phyloP scores from a whole-genome alignment of 2,888 invertebrate genomes.

The Onthophagus sagittarius region DNA sequence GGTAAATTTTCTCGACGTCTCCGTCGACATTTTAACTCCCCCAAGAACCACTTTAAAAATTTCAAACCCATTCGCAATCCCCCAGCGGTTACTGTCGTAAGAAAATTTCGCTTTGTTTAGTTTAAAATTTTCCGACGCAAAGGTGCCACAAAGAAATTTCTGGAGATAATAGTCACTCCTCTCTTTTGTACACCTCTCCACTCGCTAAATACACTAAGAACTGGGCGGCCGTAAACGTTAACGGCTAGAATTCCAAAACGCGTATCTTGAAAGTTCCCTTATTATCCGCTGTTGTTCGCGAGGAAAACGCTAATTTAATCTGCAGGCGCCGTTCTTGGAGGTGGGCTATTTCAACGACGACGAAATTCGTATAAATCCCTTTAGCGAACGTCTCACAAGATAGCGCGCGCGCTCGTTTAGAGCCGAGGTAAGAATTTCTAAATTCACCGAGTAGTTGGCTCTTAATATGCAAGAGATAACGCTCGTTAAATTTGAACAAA shows the following conservation, averaged over 20 bases:
- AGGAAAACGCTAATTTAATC: background rate
- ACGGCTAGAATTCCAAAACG: background rate
- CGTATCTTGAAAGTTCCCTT: background rate
- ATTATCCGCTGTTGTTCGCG: background rate
- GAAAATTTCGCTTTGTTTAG: background rate
- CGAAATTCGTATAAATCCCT: background rate
- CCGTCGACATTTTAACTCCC: background rate
- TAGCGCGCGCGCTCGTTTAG: background rate
- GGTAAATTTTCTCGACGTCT: background rate
- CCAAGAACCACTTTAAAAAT: background rate
- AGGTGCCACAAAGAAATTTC: background rate
- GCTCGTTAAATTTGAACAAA: background rate
- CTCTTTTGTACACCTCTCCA: background rate
- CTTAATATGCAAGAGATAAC: background rate
- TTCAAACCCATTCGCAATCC: background rate
- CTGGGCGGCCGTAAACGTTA: background rate
- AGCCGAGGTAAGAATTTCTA: background rate
- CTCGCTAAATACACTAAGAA: background rate
- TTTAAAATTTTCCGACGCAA: background rate
- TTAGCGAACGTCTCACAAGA: background rate
- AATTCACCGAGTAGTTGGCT: background rate
- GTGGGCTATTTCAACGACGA: background rate
- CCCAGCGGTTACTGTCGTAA: too few species aligned
- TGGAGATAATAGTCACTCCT: background rate
- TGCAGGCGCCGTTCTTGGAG: background rate